Evolutionary conservation across 1,140 invertebrate genomes (phyloP), one percentile per base, ranked within the genome.

Genomic region (Drosophila sp.): DNA sequence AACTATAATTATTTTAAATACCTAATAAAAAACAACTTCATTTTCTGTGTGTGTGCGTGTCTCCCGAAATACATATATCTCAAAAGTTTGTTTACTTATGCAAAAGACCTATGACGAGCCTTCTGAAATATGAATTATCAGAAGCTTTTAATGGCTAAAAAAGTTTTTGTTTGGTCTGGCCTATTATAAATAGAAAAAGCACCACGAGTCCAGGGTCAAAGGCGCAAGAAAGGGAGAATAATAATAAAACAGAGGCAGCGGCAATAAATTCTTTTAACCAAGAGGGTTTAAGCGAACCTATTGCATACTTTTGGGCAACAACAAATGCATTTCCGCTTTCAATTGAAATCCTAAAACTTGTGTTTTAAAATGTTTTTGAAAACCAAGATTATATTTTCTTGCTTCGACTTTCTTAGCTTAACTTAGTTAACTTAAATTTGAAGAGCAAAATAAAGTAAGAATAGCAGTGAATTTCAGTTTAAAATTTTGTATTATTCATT

Each of bases 101-200:
- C 7, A 50, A 50, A 50, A 50, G 44, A 3, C 33, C 17, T 1
- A 35, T 35, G 56, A 58, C 56, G 56, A 58, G 56, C 56, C 56
- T 41, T 66, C 11, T 25, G 23, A 27, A 61, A 60, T 55, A 66
- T 35, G 11, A 35, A 35, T 35, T 58, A 10, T 29, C n/a, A 1
- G 29, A 33, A 55, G 35, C 35, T 54, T 64, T 58, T 60, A 50
- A 47, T 7, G 29, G 17, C 47, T 11, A 3, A 30, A 23, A 38
- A 40, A 33, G 27, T 55, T 70, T 38, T 11, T 8, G 7, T 27
- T 27, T 27, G 2, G n/a, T 7, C 5, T 23, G 35, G 56, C 56
- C 44, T 1, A 23, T 41, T 73, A 70, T 74, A 63, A 66, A 74
- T 77, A 74, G 71, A 70, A 41, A 60, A 50, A 50, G 23, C 66